Percentiles rank a stretch among this genome's conserved stretches.
Conservation (phyloP, 1,140 invertebrate genomes). For the Akabosia matsudoensis region DNA sequence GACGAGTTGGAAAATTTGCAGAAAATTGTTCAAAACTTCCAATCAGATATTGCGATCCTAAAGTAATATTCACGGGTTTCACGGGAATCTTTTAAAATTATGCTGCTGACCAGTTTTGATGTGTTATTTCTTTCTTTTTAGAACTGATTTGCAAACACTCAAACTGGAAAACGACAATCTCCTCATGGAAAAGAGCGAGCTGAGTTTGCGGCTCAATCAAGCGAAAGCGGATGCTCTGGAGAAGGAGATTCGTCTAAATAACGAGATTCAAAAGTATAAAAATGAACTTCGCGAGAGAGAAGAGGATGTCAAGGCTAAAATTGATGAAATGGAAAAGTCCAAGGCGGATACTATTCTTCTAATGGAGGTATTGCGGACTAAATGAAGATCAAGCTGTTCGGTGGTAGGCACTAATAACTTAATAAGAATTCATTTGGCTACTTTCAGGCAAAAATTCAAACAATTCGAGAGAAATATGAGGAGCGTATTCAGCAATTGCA, state of each 20-base stretch:
- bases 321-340: slow-evolving; percentile 19
- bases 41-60: slow-evolving; percentile 44
- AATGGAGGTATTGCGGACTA: slow-evolving; percentile 8
- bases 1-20: slow-evolving; percentile 47
- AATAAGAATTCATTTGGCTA: neutral
- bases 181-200: slow-evolving; percentile 37
- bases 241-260: slow-evolving; percentile 37
- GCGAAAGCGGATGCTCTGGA: slow-evolving; percentile 37
- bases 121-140: slow-evolving; percentile 19
- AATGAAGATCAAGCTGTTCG: neutral
- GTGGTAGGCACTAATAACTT: too few relatives aligned
- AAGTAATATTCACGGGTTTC: slow-evolving; percentile 32
- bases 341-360: neutral
- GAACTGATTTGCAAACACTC: slow-evolving; percentile 41
- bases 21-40: slow-evolving; percentile 45
- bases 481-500: neutral
- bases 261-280: slow-evolving; percentile 34
- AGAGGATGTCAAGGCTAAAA: neutral
- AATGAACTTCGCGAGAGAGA: slow-evolving; percentile 38
- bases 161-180: slow-evolving; percentile 45
- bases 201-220: slow-evolving; percentile 38
- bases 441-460: slow-evolving; percentile 3
- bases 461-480: neutral
- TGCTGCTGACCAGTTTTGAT: neutral
- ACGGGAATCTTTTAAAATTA: neutral